Evolutionary conservation across 2,797 vertebrate species (phyloP).

Genomic region (Scyliorhinus canicula): DNA sequence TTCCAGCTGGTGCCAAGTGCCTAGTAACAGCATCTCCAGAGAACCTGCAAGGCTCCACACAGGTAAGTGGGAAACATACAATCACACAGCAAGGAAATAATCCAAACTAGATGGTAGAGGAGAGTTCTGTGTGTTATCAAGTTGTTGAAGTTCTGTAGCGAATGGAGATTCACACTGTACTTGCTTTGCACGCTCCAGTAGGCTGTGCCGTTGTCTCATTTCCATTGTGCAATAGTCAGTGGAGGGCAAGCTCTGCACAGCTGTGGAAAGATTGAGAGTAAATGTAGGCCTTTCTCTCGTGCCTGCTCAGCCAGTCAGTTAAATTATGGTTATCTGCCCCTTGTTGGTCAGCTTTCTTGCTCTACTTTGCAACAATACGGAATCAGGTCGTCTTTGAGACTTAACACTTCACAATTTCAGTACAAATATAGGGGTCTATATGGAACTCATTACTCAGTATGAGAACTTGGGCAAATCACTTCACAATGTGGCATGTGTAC

Average conservation of each 20-base stretch:
- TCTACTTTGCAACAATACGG: too few species aligned
- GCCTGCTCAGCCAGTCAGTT: too few species aligned
- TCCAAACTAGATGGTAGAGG: neutral
- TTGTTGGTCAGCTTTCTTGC: too few species aligned
- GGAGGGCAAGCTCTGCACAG: neutral
- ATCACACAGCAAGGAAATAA: neutral
- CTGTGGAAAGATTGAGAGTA: neutral
- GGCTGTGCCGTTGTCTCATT: neutral
- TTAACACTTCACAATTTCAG: too few species aligned
- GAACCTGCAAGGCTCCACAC: neutral
- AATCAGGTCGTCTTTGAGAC: too few species aligned
- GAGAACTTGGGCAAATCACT: too few species aligned
- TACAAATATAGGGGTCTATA: too few species aligned
- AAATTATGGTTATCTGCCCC: too few species aligned
- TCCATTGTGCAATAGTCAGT: neutral
- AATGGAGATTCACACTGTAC: neutral
- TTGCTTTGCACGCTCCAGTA: neutral
- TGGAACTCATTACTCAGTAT: too few species aligned
- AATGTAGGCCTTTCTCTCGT: neutral
- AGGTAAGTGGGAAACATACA: neutral
- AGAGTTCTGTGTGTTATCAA: neutral
- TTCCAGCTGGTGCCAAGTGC: neutral
- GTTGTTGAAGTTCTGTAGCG: neutral
- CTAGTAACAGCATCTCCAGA: neutral
- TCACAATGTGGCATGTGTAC: too few species aligned